Conservation (phyloP, 2,113 vertebrate genomes). For the Epinephelus lanceolatus region DNA sequence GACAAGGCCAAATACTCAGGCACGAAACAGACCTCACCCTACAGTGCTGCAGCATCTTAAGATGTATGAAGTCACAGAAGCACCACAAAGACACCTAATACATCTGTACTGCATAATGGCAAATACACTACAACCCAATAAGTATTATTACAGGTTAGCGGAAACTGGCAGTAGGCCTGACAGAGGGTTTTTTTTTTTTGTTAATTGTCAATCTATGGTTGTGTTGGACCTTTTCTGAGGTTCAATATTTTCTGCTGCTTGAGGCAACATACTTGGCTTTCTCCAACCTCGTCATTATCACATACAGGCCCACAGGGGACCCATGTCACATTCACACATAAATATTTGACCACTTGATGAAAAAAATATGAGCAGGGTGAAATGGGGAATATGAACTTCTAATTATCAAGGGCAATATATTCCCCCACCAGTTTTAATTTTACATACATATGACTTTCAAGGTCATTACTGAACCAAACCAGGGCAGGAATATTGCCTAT, state of each 20-base stretch:
- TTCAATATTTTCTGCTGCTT: neutral
- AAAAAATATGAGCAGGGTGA: neutral
- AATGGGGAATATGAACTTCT: neutral
- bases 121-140: neutral
- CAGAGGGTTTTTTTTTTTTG: neutral
- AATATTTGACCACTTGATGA: conserved; percentile 2
- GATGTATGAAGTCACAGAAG: neutral
- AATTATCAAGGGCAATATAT: neutral
- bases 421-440: neutral
- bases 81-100: neutral
- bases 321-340: neutral
- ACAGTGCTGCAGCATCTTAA: neutral
- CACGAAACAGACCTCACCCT: neutral
- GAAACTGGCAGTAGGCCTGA: neutral
- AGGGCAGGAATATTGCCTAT: neutral
- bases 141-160: too few species aligned
- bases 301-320: neutral
- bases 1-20: conserved; percentile 1
- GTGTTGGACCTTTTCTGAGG: neutral
- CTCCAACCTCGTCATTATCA: neutral
- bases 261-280: neutral
- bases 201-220: neutral
- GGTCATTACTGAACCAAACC: neutral
- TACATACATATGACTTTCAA: neutral
- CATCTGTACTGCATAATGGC: neutral